Evolutionary conservation across 2,797 vertebrate species (phyloP).

Genomic region (Acrossocheilus wenchowensis): DNA sequence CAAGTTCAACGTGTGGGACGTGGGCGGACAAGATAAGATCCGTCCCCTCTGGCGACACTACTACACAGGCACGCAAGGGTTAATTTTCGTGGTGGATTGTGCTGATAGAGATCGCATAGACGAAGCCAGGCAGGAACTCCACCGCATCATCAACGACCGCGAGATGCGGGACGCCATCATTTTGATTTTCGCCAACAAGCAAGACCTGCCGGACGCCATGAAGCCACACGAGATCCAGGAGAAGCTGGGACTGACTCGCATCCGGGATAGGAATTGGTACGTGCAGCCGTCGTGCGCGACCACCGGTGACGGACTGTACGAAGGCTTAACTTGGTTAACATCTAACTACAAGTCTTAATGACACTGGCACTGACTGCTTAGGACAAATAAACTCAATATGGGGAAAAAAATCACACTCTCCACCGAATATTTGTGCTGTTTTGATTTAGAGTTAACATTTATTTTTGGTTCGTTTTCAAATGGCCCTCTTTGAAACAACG

Average conservation of each 20-base stretch:
- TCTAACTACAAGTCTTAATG: constrained; percentile 99
- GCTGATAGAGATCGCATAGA: constrained; percentile 98
- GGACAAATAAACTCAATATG: constrained; percentile 78
- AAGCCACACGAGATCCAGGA: constrained; percentile 99
- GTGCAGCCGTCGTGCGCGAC: constrained; percentile 99
- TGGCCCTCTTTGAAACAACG: constrained; percentile 71
- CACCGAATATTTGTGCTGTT: constrained; percentile 81
- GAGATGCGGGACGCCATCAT: constrained; percentile 99
- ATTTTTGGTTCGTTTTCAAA: constrained; percentile 79
- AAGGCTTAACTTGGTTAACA: constrained; percentile 99
- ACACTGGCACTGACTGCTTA: constrained; percentile 82
- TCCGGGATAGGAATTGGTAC: constrained; percentile 99
- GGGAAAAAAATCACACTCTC: constrained; percentile 76
- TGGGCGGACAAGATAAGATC: constrained; percentile 99
- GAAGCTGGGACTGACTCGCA: constrained; percentile 98
- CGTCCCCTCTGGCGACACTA: constrained; percentile 98
- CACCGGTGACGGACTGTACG: constrained; percentile 97
- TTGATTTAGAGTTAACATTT: constrained; percentile 80
- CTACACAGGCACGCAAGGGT: constrained; percentile 98
- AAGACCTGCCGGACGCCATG: constrained; percentile 99
- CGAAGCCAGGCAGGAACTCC: constrained; percentile 97
- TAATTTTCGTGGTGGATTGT: constrained; percentile 99
- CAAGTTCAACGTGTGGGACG: constrained; percentile 99
- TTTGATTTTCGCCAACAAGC: constrained; percentile 99
- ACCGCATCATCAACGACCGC: constrained; percentile 98